Evolutionary conservation across 1,140 invertebrate genomes (phyloP).

Genomic region (Drosophila trapezifrons): DNA sequence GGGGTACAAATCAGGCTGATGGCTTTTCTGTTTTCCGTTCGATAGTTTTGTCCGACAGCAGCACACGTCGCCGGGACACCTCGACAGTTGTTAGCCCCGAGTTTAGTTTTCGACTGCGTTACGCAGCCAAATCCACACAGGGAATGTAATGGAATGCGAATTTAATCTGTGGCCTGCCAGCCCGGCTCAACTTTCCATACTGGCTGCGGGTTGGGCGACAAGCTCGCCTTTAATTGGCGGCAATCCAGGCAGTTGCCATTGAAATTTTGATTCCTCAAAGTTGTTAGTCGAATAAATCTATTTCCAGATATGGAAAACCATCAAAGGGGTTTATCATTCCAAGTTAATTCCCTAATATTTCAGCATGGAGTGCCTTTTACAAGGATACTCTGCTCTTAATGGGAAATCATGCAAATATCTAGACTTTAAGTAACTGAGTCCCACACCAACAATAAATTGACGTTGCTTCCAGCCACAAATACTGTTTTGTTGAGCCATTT

Average conservation of each 20-base stretch:
- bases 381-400: background rate
- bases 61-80: conserved; percentile 31
- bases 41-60: conserved; percentile 34
- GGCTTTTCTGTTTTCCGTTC: conserved; percentile 52
- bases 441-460: background rate
- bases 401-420: background rate
- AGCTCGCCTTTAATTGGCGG: conserved; percentile 2
- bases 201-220: background rate
- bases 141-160: conserved; percentile 26
- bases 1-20: conserved; percentile 42
- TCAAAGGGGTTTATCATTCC: background rate
- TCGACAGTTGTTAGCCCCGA: conserved; percentile 30
- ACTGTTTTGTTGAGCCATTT: conserved; percentile 19
- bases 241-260: too few species aligned
- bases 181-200: conserved; percentile 21
- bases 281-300: background rate
- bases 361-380: background rate
- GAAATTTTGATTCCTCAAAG: background rate
- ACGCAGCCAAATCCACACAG: conserved; percentile 30
- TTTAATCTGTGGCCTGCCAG: conserved; percentile 35
- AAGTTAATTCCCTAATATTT: background rate
- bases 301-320: background rate
- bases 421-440: background rate
- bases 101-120: conserved; percentile 23
- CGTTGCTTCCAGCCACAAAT: background rate